Evolutionary conservation across 2,113 vertebrate genomes (phyloP), one percentile per base, ranked within the genome.

Genomic region (Apteryx owenii): DNA sequence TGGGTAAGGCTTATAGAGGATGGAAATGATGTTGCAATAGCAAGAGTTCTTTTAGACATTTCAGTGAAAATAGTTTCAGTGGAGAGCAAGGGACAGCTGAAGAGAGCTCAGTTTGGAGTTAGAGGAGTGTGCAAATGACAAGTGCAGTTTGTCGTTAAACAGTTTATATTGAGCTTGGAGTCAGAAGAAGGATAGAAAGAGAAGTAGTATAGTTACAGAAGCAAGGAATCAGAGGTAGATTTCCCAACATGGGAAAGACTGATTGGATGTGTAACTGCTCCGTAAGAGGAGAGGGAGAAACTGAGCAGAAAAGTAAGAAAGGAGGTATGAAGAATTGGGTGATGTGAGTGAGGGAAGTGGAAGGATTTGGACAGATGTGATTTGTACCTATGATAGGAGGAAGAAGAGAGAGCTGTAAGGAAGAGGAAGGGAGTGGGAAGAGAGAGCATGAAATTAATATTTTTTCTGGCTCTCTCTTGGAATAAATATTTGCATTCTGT

Each of bases 401-500:
- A 90, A 93, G 82, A 94, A 90, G 73, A 65, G 72, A 93, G 76
- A 87, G 42, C 70, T 79, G 1, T 53, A 65, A 96, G 50, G 73
- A 80, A 72, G 87, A 85, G 62, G 76, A 87, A 16, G 58, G n/a
- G 93, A 92, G 95, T 95, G 84, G 91, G 93, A 96, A 93, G 75
- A 18, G 53, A 85, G 85, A 96, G 65, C 0, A 6, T 96, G 89
- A 91, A 95, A 89, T 82, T 84, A 84, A 87, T 91, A 78, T 93
- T 90, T 95, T 95, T 96, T 94, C 79, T 96, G 64, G 2, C 53
- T 95, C 90, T 94, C 60, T 93, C n/a, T 61, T 95, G 72, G 76
- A 95, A 95, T 93, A 93, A 96, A 91, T 97, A 96, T 96, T 96
- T 95, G 90, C 68, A 77, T 93, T 96, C 76, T 88, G 21, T 90